These are phyloP conservation scores for Rhagonycha lutea DNA, from an alignment of 2,888 invertebrate genomes.

Conservation along the genomic window DNA sequence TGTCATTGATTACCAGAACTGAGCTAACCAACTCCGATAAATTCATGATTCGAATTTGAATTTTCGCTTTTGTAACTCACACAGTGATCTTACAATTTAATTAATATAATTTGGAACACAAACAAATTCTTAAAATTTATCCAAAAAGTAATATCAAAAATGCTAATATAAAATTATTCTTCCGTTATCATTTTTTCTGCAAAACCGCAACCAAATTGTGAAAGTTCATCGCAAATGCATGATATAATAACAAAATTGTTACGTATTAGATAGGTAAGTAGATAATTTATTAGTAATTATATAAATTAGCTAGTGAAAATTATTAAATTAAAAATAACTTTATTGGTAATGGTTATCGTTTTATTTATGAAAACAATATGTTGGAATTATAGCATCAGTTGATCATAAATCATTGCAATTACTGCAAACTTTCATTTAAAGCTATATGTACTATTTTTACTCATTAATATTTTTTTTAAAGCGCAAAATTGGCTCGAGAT, in stretches of 20 bases:
- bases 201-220: background rate
- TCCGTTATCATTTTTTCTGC: background rate
- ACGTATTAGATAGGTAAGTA: background rate
- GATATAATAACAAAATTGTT: background rate
- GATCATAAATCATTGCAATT: too few species aligned
- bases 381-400: too few species aligned
- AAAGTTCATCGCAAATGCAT: background rate
- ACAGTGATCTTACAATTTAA: too few species aligned
- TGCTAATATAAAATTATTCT: background rate
- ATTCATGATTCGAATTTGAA: too few species aligned
- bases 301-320: background rate
- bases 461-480: too few species aligned
- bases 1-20: too few species aligned
- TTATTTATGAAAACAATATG: background rate
- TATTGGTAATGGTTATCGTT: background rate
- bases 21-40: too few species aligned
- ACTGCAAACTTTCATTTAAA: too few species aligned
- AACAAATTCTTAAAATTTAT: background rate
- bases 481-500: too few species aligned
- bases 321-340: background rate
- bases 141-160: too few species aligned
- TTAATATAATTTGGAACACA: background rate
- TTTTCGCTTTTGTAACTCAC: too few species aligned
- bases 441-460: too few species aligned
- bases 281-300: background rate